Evolutionary conservation across 2,797 vertebrate species (phyloP).

Genomic region (Enteromius paludinosus): DNA sequence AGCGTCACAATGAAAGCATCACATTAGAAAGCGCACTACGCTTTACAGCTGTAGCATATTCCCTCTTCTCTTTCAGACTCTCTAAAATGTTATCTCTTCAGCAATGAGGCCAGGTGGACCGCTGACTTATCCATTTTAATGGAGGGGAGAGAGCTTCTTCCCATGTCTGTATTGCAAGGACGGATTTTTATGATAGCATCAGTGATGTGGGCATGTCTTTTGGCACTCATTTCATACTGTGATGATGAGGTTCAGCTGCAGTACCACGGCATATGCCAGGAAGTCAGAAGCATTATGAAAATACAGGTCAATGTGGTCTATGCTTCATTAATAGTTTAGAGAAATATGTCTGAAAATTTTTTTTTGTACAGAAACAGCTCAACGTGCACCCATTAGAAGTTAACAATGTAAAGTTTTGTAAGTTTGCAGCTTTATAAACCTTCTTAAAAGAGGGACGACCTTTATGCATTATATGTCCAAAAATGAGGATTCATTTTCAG

Average conservation of each 20-base stretch:
- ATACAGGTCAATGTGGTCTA: constrained; percentile 13
- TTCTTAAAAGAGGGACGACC: constrained; percentile 18
- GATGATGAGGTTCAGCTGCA: constrained; percentile 17
- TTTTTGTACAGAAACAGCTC: background rate
- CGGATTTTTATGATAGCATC: constrained; percentile 40
- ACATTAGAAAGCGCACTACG: constrained; percentile 8
- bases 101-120: constrained; percentile 29
- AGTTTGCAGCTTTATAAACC: constrained; percentile 37
- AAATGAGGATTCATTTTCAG: background rate
- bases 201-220: constrained; percentile 28
- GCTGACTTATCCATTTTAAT: constrained; percentile 51
- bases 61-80: constrained; percentile 29
- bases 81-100: constrained; percentile 32
- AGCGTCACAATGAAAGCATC: constrained; percentile 37
- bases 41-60: constrained; percentile 34
- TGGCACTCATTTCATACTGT: constrained; percentile 9
- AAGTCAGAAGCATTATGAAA: constrained; percentile 3
- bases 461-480: background rate
- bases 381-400: background rate
- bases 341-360: background rate
- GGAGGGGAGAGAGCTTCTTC: constrained; percentile 23
- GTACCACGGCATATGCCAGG: constrained; percentile 11
- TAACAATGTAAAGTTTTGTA: background rate
- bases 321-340: constrained; percentile 6
- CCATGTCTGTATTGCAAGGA: background rate